Base-by-base conservation (phyloP, 2,888 invertebrate genomes). In the Philereme vetulata region DNA sequence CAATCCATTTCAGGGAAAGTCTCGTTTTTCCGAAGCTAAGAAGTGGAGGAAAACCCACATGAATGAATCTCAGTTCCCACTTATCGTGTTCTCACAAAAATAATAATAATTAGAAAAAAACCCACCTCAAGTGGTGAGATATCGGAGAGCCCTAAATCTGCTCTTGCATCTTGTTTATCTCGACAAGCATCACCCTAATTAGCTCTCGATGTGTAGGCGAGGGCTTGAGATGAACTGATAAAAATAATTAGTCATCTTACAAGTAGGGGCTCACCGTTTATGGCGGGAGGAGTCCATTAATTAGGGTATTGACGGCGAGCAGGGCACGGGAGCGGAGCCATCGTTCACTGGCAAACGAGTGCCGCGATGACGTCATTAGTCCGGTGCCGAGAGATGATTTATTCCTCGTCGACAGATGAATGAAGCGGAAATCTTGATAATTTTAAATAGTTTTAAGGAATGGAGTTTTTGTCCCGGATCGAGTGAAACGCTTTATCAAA, bases 201-300 rank as follows among this genome's bases (percentile, higher is more conserved):
- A 66, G 62, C 50, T 47, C 52, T 21, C 47, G 43, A 60, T 58
- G 54, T 45, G 38, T 36, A n/a, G 21, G 42, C 43, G 33, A 35
- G 48, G 9, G 36, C 58, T 49, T 6, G 35, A 36, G 54, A 60
- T 59, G 55, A 53, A 57, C 57, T 45, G 66, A 66, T 60, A 61
- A 46, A 56, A 57, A 55, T 64, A 66, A 66, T 64, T 64, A 64
- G 62, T 62, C 64, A 62, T 60, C 62, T 62, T 60, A 60, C 52
- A 54, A 56, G 57, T 43, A 43, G 53, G 36, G 11, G n/a, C 4
- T 10, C 53, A 50, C 46, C 21, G 42, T 47, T 38, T 47, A 38
- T 51, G 48, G 33, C 50, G 11, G 60, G 36, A 21, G 48, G 38
- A 40, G 10, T 66, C 60, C 66, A 66, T 66, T 60, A 60, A 60